Evolutionary conservation across 1,140 invertebrate genomes (phyloP), one percentile per base, ranked within the genome.

Genomic region (Ceratitis capitata): DNA sequence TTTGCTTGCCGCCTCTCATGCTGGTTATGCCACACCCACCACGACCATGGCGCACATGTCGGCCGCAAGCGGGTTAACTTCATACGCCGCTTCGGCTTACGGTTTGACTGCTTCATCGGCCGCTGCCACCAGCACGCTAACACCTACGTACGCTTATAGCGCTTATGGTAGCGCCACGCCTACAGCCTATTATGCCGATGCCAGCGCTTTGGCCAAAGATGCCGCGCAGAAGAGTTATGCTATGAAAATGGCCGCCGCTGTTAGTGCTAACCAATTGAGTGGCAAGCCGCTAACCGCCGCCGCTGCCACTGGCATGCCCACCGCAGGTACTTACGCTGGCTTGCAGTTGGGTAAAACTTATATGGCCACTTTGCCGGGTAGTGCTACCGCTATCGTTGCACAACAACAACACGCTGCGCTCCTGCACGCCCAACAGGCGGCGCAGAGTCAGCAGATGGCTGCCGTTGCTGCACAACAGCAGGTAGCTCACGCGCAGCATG

Each of bases 151-250:
- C 14, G 49, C 82, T 16, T 64, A 85, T 39, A 42, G 51, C 82
- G 32, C 42, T 29, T 61, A 49, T 89, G 82, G 89, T 89, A 45
- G 89, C 88, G 86, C 91, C 53, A 84, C 85, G 26, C 58, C 83
- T 74, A 49, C 78, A 19, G 74, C 51, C 4, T 85, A 90, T 9
- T 86, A 90, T 64, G 90, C 93, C 39, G 94, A 95, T 91, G 93
- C 94, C 1, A 94, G 94, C 9, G 90, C 94, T 19, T 87, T 96
- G 42, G 95, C 95, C 87, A 96, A 96, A 88, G 95, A 96, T 88
- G 95, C 96, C 83, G 95, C 95, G 42, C 95, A 96, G 88, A 96
- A 96, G 92, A 96, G 95, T 88, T 96, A 96, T 87, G 94, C 94
- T 0, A 90, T 95, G 35, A 95, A 95, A 88, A 89, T 95, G 56